These are phyloP conservation scores for Phocoena phocoena DNA, from an alignment of 2,113 vertebrate species.

Conservation along the genomic window DNA sequence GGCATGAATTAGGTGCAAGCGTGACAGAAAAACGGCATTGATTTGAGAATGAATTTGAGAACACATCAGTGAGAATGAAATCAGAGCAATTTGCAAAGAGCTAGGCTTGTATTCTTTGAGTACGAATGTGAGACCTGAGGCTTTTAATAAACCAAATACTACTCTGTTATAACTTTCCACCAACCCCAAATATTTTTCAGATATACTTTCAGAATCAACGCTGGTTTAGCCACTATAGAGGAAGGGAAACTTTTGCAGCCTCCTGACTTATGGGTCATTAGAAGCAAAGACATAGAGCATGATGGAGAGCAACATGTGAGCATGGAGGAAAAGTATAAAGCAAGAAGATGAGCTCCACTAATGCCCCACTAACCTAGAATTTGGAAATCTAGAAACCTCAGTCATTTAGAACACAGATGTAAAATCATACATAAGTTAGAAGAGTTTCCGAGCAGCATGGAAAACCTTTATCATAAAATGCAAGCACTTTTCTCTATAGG, in stretches of 20 bases:
- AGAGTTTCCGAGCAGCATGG: not conserved
- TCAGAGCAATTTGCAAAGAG: not conserved
- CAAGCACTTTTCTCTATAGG: not conserved
- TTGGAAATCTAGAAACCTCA: not conserved
- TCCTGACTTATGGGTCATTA: not conserved
- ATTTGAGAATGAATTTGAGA: not conserved
- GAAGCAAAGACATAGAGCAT: not conserved
- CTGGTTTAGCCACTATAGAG: not conserved
- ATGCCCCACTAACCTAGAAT: not conserved
- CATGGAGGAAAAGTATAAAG: not conserved
- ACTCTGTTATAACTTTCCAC: not conserved
- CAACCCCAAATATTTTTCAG: not conserved
- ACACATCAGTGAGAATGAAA: not conserved
- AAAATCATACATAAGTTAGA: not conserved
- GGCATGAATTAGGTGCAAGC: constrained; percentile 59
- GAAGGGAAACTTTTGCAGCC: not conserved
- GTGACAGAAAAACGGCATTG: not conserved
- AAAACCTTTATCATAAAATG: not conserved
- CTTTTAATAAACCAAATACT: not conserved
- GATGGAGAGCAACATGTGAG: not conserved
- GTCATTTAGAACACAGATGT: not conserved
- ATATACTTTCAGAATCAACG: not conserved
- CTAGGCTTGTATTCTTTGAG: not conserved
- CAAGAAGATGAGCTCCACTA: not conserved
- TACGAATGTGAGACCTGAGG: not conserved